Percentiles rank a stretch among this genome's conserved stretches.
These are phyloP conservation scores for Euthynnus affinis DNA, from an alignment of 2,797 vertebrate genomes.

Conservation along the genomic window DNA sequence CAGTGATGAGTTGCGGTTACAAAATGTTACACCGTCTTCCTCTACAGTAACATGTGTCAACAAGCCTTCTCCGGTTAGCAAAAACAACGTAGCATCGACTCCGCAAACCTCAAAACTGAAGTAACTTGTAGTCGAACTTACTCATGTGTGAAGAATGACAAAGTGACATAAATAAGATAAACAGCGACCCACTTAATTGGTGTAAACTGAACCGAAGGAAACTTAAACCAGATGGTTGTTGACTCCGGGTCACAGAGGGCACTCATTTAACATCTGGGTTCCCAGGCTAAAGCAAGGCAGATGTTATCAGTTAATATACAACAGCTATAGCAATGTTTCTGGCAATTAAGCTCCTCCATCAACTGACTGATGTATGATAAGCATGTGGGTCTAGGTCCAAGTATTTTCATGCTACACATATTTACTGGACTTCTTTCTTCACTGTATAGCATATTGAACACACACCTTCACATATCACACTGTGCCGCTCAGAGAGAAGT, in stretches of 20 bases:
- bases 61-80: background rate
- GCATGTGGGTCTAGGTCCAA: background rate
- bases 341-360: background rate
- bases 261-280: conserved; percentile 36
- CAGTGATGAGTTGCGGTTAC: background rate
- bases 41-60: background rate
- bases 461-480: fast-evolving
- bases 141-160: background rate
- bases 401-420: background rate
- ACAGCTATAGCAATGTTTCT: conserved; percentile 3
- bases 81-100: background rate
- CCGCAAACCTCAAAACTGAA: background rate
- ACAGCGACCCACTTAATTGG: conserved; percentile 1
- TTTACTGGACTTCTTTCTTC: background rate
- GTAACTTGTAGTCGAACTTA: background rate
- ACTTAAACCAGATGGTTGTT: conserved; percentile 51
- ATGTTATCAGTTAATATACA: conserved; percentile 21
- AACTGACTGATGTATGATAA: background rate
- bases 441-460: background rate
- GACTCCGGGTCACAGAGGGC: conserved; percentile 27
- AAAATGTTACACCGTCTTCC: background rate
- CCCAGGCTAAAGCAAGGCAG: conserved; percentile 14
- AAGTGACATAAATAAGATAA: conserved; percentile 13
- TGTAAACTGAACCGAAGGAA: conserved; percentile 27
- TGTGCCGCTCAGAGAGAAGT: background rate